phyloP scores from a whole-genome alignment of 2,113 vertebrate species.

The Indri indri region DNA sequence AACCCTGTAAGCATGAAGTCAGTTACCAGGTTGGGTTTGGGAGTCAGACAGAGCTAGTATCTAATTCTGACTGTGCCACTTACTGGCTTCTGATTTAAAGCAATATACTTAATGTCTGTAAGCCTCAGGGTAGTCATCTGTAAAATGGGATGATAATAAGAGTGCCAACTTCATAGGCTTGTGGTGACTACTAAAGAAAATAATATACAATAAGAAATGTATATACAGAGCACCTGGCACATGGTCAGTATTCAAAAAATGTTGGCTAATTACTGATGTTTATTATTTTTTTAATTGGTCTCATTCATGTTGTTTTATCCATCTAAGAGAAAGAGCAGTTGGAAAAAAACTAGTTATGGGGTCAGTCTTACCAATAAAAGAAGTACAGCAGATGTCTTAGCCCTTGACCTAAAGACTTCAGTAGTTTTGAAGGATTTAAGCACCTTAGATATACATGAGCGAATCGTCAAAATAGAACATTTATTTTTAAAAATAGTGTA shows the following conservation, averaged over 20 bases:
- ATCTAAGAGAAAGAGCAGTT: not conserved
- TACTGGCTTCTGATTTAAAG: not conserved
- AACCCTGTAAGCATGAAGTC: not conserved
- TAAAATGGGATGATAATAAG: conserved; percentile 20
- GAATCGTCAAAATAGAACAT: not conserved
- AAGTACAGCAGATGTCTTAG: not conserved
- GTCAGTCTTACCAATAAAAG: not conserved
- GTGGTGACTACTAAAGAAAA: not conserved
- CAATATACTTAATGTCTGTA: not conserved
- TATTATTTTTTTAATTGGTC: not conserved
- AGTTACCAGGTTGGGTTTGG: not conserved
- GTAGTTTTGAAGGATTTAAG: not conserved
- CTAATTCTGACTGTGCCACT: conserved; percentile 1
- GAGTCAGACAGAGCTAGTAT: not conserved
- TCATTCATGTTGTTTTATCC: not conserved
- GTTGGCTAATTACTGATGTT: not conserved
- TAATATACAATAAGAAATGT: not conserved
- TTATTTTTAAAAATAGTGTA: not conserved
- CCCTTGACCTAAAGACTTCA: not conserved
- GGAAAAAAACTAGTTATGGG: not conserved
- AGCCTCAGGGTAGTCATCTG: not conserved
- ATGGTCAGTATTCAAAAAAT: not conserved
- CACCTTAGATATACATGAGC: not conserved
- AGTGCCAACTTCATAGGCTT: not conserved
- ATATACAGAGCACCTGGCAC: too few relatives aligned